These are phyloP conservation scores for Lethrus apterus DNA, from an alignment of 1,140 invertebrate genomes.

Conservation along the genomic window DNA sequence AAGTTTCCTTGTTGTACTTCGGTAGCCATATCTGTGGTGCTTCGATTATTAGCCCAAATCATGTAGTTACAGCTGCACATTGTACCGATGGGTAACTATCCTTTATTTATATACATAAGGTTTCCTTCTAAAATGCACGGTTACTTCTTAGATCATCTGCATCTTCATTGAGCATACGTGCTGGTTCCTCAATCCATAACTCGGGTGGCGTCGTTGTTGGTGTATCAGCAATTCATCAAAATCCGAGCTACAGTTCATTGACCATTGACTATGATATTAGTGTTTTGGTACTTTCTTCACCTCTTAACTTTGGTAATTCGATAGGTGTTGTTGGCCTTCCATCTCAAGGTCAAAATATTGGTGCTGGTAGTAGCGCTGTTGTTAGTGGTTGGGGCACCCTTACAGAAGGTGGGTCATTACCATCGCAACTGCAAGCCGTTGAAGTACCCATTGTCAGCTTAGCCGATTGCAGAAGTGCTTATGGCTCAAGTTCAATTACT, in stretches of 20 bases:
- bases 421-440: constrained; percentile 4
- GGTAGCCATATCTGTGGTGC: constrained; percentile 54
- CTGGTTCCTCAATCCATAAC: constrained; percentile 10
- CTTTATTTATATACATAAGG: too few relatives aligned
- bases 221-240: constrained; percentile 29
- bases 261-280: constrained; percentile 38
- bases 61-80: constrained; percentile 56
- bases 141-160: too few relatives aligned
- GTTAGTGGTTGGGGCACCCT: constrained; percentile 11
- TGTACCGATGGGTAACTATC: constrained; percentile 48
- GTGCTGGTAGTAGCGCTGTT: background rate
- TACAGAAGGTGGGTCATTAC: constrained; percentile 2
- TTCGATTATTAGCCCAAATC: constrained; percentile 49
- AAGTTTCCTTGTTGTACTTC: constrained; percentile 47
- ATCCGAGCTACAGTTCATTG: constrained; percentile 31
- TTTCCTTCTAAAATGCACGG: too few relatives aligned
- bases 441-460: constrained; percentile 34
- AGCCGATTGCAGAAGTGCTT: constrained; percentile 33
- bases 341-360: background rate
- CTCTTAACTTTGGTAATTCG: background rate
- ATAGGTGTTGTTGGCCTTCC: background rate
- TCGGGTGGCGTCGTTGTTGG: constrained; percentile 28
- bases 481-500: constrained; percentile 15
- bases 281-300: constrained; percentile 22
- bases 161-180: constrained; percentile 12